phyloP scores from a whole-genome alignment of 2,113 vertebrate genomes.

The Struthidea cinerea region DNA sequence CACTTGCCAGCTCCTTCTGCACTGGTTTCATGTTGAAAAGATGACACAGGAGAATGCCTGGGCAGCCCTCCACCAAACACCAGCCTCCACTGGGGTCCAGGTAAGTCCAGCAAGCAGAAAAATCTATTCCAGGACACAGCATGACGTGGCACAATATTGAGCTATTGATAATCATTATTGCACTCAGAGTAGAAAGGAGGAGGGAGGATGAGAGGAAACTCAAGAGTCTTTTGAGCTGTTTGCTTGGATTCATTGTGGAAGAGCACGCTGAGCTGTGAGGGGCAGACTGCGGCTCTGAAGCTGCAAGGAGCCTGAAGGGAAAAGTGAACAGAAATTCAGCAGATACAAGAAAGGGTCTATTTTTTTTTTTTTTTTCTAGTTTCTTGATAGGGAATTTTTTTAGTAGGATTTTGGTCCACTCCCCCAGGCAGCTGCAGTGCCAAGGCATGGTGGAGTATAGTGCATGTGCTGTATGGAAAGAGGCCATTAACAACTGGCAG shows the following conservation, averaged over 20 bases:
- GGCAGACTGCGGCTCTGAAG: background rate
- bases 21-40: background rate
- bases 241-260: accelerated
- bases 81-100: accelerated
- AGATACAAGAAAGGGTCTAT: background rate
- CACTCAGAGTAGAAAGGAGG: background rate
- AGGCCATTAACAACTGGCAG: accelerated
- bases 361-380: background rate
- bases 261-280: background rate
- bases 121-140: background rate
- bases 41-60: accelerated
- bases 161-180: background rate
- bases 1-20: background rate
- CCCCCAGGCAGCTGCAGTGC: background rate
- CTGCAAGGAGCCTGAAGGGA: background rate
- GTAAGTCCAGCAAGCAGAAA: background rate
- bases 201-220: background rate
- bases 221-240: background rate
- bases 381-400: background rate
- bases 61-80: no score
- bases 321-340: background rate
- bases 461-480: accelerated
- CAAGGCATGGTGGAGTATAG: accelerated
- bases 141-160: background rate
- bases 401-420: background rate